phyloP scores from a whole-genome alignment of 1,140 invertebrate species.

The Caenorhabditis remanei region DNA sequence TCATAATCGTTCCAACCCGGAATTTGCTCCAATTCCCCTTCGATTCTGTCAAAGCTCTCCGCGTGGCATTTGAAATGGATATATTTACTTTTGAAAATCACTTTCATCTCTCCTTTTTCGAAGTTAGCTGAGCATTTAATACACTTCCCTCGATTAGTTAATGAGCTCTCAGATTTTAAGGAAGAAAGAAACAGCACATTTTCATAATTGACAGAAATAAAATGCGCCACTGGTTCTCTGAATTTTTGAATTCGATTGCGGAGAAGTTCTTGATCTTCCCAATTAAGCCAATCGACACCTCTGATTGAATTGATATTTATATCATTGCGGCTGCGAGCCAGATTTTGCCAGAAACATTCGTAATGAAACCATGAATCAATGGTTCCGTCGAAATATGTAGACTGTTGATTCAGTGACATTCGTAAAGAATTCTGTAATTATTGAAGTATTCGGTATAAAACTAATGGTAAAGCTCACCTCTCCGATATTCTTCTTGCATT shows the following conservation, averaged over 20 bases:
- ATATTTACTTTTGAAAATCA: background rate
- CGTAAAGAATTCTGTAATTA: background rate
- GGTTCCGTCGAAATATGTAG: slow-evolving; percentile 12
- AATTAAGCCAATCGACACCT: slow-evolving; percentile 25
- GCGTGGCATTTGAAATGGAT: slow-evolving; percentile 9
- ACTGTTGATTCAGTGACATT: background rate
- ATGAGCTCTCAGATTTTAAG: background rate
- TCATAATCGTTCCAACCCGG: background rate
- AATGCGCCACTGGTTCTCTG: background rate
- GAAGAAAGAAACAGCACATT: background rate
- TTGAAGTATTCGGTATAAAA: background rate
- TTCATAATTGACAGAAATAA: background rate
- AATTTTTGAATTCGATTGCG: background rate
- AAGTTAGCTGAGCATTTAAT: background rate
- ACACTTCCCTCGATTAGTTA: slow-evolving; percentile 36
- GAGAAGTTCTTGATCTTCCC: slow-evolving; percentile 33
- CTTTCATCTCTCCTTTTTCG: slow-evolving; percentile 10
- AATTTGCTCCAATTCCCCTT: background rate
- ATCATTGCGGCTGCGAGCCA: background rate
- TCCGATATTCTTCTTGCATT: slow-evolving; percentile 2
- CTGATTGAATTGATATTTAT: slow-evolving; percentile 25
- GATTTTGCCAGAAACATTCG: slow-evolving; percentile 12
- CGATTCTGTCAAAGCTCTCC: background rate
- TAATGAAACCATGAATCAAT: slow-evolving; percentile 41
- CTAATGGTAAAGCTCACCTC: background rate